These are phyloP conservation scores for Arvicanthis niloticus DNA, from an alignment of 2,113 vertebrate genomes.

Conservation along the genomic window DNA sequence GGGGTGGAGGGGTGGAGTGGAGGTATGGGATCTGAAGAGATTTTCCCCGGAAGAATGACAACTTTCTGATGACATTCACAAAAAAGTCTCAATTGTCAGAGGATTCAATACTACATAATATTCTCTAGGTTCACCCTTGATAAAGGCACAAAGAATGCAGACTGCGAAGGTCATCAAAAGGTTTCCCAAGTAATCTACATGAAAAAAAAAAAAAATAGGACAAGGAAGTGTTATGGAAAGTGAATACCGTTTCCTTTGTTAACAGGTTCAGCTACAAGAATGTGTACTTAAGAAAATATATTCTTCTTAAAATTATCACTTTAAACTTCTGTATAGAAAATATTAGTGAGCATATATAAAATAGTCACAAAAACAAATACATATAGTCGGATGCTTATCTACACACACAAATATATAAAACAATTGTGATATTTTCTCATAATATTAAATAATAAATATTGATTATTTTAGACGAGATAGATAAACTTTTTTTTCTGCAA, in stretches of 20 bases:
- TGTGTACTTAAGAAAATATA: background rate
- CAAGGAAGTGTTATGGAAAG: background rate
- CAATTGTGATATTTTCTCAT: background rate
- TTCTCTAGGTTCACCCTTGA: background rate
- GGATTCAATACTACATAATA: background rate
- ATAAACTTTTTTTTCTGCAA: background rate
- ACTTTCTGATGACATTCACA: background rate
- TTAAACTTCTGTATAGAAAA: background rate
- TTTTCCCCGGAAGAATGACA: background rate
- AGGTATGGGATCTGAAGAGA: background rate
- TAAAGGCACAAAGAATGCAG: background rate
- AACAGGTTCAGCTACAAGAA: background rate
- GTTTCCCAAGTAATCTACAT: background rate
- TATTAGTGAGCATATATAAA: background rate
- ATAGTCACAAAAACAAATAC: background rate
- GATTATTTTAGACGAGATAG: slow-evolving; percentile 7
- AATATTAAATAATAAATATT: background rate
- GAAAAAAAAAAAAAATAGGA: background rate
- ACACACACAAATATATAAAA: background rate
- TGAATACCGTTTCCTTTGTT: background rate
- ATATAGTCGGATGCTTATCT: background rate
- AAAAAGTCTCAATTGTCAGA: background rate
- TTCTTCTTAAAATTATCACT: background rate
- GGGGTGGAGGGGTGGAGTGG: too few relatives aligned
- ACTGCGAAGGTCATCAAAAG: background rate